Evolutionary conservation across 2,888 invertebrate species (phyloP).

Genomic region (Flexamia atlantica): DNA sequence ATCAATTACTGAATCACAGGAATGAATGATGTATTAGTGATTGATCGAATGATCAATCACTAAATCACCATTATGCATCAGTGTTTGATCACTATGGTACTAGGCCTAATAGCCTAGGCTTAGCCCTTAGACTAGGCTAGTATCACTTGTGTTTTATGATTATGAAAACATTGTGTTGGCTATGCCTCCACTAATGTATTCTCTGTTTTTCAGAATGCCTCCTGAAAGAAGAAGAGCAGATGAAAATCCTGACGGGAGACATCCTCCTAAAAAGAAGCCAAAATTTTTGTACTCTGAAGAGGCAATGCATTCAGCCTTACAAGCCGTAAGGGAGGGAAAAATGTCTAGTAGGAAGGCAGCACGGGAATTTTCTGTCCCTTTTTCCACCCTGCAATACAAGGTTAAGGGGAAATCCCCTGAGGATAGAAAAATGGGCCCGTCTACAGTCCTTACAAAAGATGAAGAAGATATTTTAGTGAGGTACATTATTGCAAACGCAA

Average conservation of each 20-base stretch:
- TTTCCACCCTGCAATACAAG: slow-evolving; percentile 39
- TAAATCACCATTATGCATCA: neutral
- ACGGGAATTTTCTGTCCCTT: slow-evolving; percentile 37
- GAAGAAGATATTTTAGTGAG: slow-evolving; percentile 20
- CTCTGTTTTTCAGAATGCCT: neutral
- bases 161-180: slow-evolving; percentile 20
- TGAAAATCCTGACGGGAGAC: neutral
- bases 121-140: slow-evolving; percentile 20
- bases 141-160: slow-evolving; percentile 24
- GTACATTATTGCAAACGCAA: slow-evolving; percentile 39
- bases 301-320: neutral
- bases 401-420: slow-evolving; percentile 38
- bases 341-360: slow-evolving; percentile 37
- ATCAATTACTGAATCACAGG: slow-evolving; percentile 34
- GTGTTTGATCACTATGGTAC: slow-evolving; percentile 34
- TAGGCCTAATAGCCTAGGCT: slow-evolving; percentile 2
- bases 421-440: slow-evolving; percentile 31
- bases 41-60: slow-evolving; percentile 43
- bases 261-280: slow-evolving; percentile 48
- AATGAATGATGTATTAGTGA: neutral
- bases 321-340: slow-evolving; percentile 30
- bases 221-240: slow-evolving; percentile 1
- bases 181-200: slow-evolving; percentile 31
- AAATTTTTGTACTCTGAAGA: slow-evolving; percentile 37
- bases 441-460: slow-evolving; percentile 11